A percentile compares a stretch with the other conserved stretches of the same genome.
Evolutionary conservation across 1,140 invertebrate species (phyloP).

Genomic region (Chelonus insularis): DNA sequence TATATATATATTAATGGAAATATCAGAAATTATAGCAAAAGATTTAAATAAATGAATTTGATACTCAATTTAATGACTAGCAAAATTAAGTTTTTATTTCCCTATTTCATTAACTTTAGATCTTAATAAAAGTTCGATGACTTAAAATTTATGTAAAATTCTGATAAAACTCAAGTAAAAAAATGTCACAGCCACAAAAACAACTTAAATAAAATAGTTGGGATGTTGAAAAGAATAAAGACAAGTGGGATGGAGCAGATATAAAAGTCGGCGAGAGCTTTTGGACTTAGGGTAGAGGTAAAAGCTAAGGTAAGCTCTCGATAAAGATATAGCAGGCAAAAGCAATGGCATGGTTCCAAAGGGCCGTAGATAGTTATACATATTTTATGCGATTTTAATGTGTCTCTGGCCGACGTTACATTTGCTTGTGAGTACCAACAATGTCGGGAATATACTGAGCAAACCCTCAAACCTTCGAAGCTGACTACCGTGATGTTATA

Average conservation of each 20-base stretch:
- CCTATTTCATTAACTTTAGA: no score
- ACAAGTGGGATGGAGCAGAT: slow-evolving; percentile 9
- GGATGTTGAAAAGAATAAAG: slow-evolving; percentile 21
- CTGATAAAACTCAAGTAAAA: no score
- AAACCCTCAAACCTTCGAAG: slow-evolving; percentile 26
- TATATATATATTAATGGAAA: no score
- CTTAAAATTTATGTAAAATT: no score
- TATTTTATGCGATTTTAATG: slow-evolving; percentile 61
- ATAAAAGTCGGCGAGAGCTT: slow-evolving; percentile 40
- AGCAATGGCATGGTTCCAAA: slow-evolving; percentile 11
- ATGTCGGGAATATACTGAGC: slow-evolving; percentile 22
- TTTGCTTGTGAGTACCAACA: slow-evolving; percentile 33
- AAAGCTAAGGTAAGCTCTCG: slow-evolving; percentile 15
- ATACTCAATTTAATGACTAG: no score
- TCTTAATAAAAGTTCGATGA: no score
- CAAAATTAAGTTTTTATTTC: no score
- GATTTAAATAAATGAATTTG: no score
- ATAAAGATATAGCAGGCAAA: slow-evolving; percentile 1
- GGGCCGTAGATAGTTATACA: slow-evolving; percentile 37
- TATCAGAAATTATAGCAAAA: no score
- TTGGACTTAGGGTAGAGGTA: slow-evolving; percentile 22
- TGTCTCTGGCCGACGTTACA: slow-evolving; percentile 47
- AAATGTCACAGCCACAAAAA: neutral
- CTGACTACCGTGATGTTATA: slow-evolving; percentile 51
- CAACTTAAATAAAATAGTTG: neutral